Evolutionary conservation across 2,888 invertebrate genomes (phyloP).

Genomic region (Deroplatys truncata): DNA sequence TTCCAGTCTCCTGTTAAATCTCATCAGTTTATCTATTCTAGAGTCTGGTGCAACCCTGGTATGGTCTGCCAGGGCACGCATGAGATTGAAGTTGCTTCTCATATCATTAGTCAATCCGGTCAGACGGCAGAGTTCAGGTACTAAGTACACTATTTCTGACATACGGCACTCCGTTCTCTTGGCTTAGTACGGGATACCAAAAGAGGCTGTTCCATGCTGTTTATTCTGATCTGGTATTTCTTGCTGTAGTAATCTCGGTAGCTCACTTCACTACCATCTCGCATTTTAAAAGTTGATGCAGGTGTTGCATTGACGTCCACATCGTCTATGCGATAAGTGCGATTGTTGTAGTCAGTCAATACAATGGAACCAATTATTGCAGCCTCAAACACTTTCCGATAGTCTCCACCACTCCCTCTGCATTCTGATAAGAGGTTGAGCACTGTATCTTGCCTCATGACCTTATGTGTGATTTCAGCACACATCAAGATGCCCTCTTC

Average conservation of each 20-base stretch:
- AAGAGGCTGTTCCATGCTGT: constrained; percentile 68
- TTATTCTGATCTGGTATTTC: constrained; percentile 64
- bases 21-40: constrained; percentile 61
- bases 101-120: constrained; percentile 75
- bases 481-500: constrained; percentile 72
- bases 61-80: constrained; percentile 66
- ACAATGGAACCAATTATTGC: constrained; percentile 54
- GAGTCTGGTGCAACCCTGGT: constrained; percentile 69
- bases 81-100: constrained; percentile 57
- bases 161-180: constrained; percentile 66
- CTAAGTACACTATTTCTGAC: constrained; percentile 63
- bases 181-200: constrained; percentile 66
- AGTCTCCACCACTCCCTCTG: background rate
- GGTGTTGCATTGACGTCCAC: constrained; percentile 62
- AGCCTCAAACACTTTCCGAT: constrained; percentile 26
- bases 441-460: constrained; percentile 73
- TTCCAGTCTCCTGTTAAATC: constrained; percentile 61
- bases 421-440: constrained; percentile 59
- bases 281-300: constrained; percentile 54
- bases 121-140: constrained; percentile 81
- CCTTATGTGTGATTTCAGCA: constrained; percentile 77
- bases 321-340: constrained; percentile 70
- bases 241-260: constrained; percentile 58
- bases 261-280: constrained; percentile 50
- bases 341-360: constrained; percentile 73